Evolutionary conservation across 1,140 invertebrate genomes (phyloP), one percentile per base, ranked within the genome.

Genomic region (Plectrocnemia conspersa): DNA sequence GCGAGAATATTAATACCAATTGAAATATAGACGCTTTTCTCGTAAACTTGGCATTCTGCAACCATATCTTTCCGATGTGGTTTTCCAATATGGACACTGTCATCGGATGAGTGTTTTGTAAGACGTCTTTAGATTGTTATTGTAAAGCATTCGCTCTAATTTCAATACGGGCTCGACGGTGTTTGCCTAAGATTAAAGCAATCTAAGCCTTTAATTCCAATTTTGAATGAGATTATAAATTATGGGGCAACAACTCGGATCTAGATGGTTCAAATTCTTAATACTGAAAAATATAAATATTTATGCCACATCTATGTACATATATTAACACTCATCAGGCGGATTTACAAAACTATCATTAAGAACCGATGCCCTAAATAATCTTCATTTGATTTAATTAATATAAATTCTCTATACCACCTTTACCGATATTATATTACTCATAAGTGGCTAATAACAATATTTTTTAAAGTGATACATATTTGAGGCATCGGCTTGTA

Each of bases 41-140:
- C 2, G 92, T 89, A 57, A 91, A 84, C 66, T 86, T 86, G 0
- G 89, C 88, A 70, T 88, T 93, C 61, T 86, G 81, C 1, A 95
- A 70, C 89, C 90, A 95, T 33, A 83, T 79, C 59, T 86, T 82
- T 1, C 88, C 88, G 40, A 94, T 83, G 66, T 88, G 82, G 29
- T 75, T 56, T 53, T 77, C 76, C 3, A 84, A 57, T n/a, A 65
- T 63, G 25, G 56, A 62, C 2, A 69, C 66, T 0, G 71, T 71
- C 2, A 64, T 32, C 0, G 71, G 70, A 53, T 75, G 72, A 21
- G 67, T 72, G n/a, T 64, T 63, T 40, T 66, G 61, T 5, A 74
- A 58, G 7, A 73, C 44, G 53, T 71, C 68, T 71, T 76, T 72
- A 16, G 73, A 72, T 54, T 80, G 74, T 2, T n/a, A n/a, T 77